phyloP scores from a whole-genome alignment of 37 sponge, comb jelly and placozoan species.

The Dysidea cf. avara region DNA sequence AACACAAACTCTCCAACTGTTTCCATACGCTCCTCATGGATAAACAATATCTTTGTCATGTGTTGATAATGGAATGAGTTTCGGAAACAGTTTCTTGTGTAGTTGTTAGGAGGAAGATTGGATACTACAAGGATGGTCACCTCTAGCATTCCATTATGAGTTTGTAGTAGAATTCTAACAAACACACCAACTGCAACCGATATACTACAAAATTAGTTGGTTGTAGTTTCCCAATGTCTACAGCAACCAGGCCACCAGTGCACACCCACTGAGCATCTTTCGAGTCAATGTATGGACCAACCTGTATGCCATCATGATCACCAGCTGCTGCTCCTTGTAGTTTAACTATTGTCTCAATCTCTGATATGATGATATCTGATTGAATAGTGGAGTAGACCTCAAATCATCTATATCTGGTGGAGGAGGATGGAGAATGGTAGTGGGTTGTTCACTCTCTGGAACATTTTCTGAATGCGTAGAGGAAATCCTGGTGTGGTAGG shows the following conservation, averaged over 20 bases:
- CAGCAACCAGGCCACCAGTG: slow-evolving; percentile 11
- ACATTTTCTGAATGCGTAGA: too few relatives aligned
- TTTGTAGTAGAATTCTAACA: slow-evolving; percentile 16
- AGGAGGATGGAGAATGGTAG: too few relatives aligned
- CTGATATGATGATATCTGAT: too few relatives aligned
- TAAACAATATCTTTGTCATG: slow-evolving; percentile 32
- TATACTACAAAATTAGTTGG: slow-evolving; percentile 57
- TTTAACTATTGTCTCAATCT: too few relatives aligned
- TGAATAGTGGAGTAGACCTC: too few relatives aligned
- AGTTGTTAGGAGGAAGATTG: slow-evolving; percentile 49
- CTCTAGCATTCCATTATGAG: slow-evolving; percentile 10
- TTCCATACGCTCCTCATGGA: slow-evolving; percentile 54
- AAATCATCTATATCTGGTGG: too few relatives aligned
- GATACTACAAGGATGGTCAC: slow-evolving; percentile 39
- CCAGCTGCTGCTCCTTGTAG: too few relatives aligned
- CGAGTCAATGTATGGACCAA: slow-evolving; percentile 33
- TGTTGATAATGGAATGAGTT: slow-evolving; percentile 46
- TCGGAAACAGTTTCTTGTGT: slow-evolving; percentile 35
- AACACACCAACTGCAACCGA: slow-evolving; percentile 49
- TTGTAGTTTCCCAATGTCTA: slow-evolving; percentile 23
- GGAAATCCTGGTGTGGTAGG: too few relatives aligned
- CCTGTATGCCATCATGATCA: neutral
- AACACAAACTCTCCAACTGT: slow-evolving; percentile 39
- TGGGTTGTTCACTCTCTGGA: too few relatives aligned
- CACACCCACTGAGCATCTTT: slow-evolving; percentile 46